Evolutionary conservation across 2,113 vertebrate genomes (phyloP).

Genomic region (Arenaria interpres): DNA sequence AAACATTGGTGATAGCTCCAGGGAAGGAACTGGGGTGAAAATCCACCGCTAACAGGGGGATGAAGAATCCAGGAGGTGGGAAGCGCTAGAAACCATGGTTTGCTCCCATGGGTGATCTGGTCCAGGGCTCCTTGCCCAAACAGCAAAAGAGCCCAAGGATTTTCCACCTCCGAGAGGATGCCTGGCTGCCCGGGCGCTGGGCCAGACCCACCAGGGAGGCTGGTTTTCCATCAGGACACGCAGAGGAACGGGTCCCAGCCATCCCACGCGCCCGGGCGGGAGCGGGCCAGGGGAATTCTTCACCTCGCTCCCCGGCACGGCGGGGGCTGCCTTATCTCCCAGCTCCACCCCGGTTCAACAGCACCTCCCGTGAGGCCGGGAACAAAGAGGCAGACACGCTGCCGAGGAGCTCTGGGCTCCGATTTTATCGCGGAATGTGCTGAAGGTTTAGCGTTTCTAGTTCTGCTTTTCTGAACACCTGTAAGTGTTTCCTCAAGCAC

Average conservation of each 20-base stretch:
- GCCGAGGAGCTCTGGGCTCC: neutral
- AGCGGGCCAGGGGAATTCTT: neutral
- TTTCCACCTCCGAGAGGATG: neutral
- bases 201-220: neutral
- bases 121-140: neutral
- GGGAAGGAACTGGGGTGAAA: neutral
- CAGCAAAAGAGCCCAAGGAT: rapidly evolving
- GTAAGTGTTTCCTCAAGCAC: neutral
- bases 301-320: neutral
- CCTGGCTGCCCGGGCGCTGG: rapidly evolving
- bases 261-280: neutral
- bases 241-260: no score
- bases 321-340: rapidly evolving
- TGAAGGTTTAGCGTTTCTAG: neutral
- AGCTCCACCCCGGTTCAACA: neutral
- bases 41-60: neutral
- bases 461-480: neutral
- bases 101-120: no score
- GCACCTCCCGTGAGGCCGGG: neutral
- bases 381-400: neutral
- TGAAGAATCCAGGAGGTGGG: neutral
- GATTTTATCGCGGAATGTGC: rapidly evolving
- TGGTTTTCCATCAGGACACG: neutral
- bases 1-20: neutral
- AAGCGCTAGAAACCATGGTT: neutral